These are phyloP conservation scores for Silurus aristotelis DNA, from an alignment of 2,797 vertebrate species.

Conservation along the genomic window DNA sequence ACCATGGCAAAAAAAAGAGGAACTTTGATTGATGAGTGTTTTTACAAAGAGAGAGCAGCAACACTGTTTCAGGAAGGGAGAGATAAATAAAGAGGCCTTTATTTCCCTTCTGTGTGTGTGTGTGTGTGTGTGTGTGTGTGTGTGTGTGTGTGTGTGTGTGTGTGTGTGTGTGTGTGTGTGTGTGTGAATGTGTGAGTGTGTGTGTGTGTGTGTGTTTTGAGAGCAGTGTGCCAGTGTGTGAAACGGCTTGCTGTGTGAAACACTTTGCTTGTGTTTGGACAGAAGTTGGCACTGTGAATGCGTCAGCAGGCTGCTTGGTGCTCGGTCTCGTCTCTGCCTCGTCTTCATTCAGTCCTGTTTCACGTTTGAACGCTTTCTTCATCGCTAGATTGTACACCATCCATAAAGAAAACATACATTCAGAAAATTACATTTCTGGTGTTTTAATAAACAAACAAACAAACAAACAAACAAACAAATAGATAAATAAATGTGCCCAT, in stretches of 20 bases:
- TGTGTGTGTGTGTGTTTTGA: constrained; percentile 52
- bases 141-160: constrained; percentile 41
- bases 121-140: constrained; percentile 41
- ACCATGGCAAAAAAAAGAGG: neutral
- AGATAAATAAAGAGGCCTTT: constrained; percentile 73
- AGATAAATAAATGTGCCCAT: neutral
- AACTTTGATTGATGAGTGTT: constrained; percentile 1
- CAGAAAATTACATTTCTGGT: neutral
- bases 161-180: constrained; percentile 36
- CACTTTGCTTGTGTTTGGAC: constrained; percentile 66
- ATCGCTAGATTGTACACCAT: neutral
- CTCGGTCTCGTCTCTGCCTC: constrained; percentile 37
- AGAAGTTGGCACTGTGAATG: constrained; percentile 64
- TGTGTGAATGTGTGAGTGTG: constrained; percentile 59
- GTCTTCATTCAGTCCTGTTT: constrained; percentile 26
- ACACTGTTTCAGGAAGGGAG: constrained; percentile 47
- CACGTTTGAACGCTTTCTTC: neutral
- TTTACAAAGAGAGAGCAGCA: constrained; percentile 58
- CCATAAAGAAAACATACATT: neutral
- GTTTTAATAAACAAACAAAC: neutral
- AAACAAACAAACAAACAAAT: too few relatives aligned
- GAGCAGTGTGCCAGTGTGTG: constrained; percentile 44
- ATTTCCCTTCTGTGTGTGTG: constrained; percentile 62
- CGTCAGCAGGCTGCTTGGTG: constrained; percentile 52
- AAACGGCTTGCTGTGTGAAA: constrained; percentile 64